A percentile compares a stretch with the other conserved stretches of the same genome.
Conservation (phyloP, 2,888 invertebrate genomes). For the Mongoloraphidia duomilia region DNA sequence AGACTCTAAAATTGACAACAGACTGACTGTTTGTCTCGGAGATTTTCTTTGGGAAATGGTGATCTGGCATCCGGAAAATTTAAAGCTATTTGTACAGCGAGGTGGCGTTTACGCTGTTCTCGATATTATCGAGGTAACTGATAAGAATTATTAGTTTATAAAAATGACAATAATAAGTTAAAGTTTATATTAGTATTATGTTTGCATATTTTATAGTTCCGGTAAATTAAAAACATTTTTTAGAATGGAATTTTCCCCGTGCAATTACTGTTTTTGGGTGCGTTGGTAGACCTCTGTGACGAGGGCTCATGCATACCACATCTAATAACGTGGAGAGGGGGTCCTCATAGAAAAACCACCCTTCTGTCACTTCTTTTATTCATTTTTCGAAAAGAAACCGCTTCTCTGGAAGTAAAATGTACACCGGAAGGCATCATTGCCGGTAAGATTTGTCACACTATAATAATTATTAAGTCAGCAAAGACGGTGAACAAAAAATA, state of each 20-base stretch:
- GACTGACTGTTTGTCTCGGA: conserved; percentile 26
- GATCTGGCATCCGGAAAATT: conserved; percentile 17
- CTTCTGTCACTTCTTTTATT: conserved; percentile 26
- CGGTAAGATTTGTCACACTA: conserved; percentile 17
- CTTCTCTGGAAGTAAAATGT: conserved; percentile 22
- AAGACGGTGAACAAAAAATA: background rate
- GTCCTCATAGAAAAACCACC: conserved; percentile 18
- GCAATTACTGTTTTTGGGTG: conserved; percentile 27
- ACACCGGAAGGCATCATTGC: conserved; percentile 23
- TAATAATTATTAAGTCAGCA: background rate
- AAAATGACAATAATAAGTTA: background rate
- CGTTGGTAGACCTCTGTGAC: conserved; percentile 28
- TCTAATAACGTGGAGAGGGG: conserved; percentile 31
- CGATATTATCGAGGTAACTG: conserved; percentile 26
- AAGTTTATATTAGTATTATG: background rate
- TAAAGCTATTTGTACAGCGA: conserved; percentile 24
- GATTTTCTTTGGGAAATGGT: conserved; percentile 30
- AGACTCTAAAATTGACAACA: conserved; percentile 24
- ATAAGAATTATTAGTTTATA: background rate
- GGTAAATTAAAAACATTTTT: background rate
- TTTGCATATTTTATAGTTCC: background rate
- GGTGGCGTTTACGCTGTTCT: conserved; percentile 27
- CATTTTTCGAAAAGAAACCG: conserved; percentile 31
- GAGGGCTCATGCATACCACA: conserved; percentile 25
- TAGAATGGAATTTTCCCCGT: conserved; percentile 23